Conservation (phyloP, 2,797 vertebrate genomes). For the Propithecus deckenii region DNA sequence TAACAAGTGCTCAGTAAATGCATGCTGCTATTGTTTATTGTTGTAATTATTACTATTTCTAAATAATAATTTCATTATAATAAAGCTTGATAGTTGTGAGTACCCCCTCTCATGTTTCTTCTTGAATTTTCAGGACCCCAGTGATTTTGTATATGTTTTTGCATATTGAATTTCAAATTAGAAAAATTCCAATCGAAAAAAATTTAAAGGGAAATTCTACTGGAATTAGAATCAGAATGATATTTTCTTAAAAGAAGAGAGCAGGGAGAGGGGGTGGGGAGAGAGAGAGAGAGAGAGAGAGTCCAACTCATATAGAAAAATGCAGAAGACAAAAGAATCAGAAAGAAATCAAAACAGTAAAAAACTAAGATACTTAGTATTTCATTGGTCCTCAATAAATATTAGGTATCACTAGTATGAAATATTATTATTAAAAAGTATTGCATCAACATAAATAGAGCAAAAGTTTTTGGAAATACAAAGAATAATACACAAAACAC, state of each 20-base stretch:
- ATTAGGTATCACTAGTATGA: not conserved
- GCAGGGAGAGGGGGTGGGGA: too few species aligned
- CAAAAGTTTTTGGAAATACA: not conserved
- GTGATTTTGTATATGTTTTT: not conserved
- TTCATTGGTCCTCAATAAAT: not conserved
- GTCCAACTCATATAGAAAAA: not conserved
- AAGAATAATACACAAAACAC: not conserved
- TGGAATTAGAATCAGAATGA: not conserved
- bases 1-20: not conserved
- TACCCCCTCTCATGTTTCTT: not conserved
- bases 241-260: not conserved
- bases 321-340: not conserved
- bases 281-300: not conserved
- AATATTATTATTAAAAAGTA: not conserved
- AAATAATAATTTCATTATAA: not conserved
- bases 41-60: not conserved
- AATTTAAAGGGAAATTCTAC: not conserved
- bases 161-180: not conserved
- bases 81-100: not conserved
- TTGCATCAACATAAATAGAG: not conserved
- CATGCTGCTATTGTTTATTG: not conserved
- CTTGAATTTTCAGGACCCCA: not conserved
- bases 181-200: not conserved
- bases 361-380: not conserved
- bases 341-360: not conserved